Evolutionary conservation across 2,113 vertebrate species (phyloP), one percentile per base, ranked within the genome.

Genomic region (Falco punctatus): DNA sequence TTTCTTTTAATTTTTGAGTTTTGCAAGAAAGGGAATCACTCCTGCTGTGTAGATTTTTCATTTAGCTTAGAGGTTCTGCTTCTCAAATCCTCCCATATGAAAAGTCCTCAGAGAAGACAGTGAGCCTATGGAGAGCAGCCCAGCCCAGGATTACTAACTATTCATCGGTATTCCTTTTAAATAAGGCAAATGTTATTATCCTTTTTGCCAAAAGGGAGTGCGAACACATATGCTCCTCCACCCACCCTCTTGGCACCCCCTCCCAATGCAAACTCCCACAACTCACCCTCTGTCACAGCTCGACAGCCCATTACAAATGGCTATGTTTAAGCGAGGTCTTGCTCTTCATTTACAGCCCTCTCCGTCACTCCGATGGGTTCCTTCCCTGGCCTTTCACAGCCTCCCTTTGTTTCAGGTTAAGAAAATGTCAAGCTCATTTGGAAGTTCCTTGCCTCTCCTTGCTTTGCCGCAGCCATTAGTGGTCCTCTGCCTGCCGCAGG

Each of bases 401-500:
- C 52, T 90, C 62, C 13, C 24, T 96, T 97, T 96, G 85, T 62
- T 82, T 95, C 92, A 88, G 95, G 94, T 96, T 97, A 97, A 97
- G 95, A 96, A 97, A 98, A 98, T 98, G 96, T 81, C 96, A 98
- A 78, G 89, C 66, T 80, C 86, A 58, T 98, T 94, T 96, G 94
- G 94, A 86, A 82, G 91, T 94, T 96, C 77, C 74, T 92, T 49
- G 11, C 59, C 55, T 64, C 44, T 95, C 78, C 62, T 81, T 35
- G 65, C 84, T 69, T 93, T 96, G 90, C 79, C 4, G 35, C 55
- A 96, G 71, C 84, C 71, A 73, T 83, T 92, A 62, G 26, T 40
- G 42, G 88, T 86, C 88, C 66, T 82, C 42, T n/a, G 42, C 27
- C 81, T 88, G 81, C 93, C 18, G 80, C 95, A 93, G 91, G 95